These are phyloP conservation scores for Planococcus citri DNA, from an alignment of 1,140 invertebrate genomes.

Conservation along the genomic window DNA sequence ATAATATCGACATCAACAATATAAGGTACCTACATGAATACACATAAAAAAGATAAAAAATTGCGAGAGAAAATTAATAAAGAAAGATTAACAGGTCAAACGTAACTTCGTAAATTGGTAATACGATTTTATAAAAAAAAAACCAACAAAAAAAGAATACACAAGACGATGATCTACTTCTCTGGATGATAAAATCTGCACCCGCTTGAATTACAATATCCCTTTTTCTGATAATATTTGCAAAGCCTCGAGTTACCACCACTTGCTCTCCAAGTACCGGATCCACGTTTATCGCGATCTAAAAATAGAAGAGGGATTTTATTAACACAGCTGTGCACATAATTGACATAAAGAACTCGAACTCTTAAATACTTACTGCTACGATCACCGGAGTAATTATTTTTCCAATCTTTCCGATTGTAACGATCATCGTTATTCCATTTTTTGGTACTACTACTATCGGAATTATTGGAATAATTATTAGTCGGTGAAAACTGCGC, in stretches of 20 bases:
- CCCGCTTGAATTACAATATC: background rate
- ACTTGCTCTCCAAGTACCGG: slow-evolving; percentile 1
- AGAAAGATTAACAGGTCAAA: background rate
- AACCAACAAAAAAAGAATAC: too few species aligned
- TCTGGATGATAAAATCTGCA: slow-evolving; percentile 9
- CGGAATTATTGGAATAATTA: slow-evolving; percentile 15
- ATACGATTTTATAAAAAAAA: background rate
- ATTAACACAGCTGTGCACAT: background rate
- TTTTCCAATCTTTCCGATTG: slow-evolving; percentile 13
- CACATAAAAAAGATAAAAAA: background rate
- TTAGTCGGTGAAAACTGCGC: background rate
- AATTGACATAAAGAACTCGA: background rate
- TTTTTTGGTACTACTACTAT: background rate
- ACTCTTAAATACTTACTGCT: slow-evolving; percentile 9
- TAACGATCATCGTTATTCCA: slow-evolving; percentile 9
- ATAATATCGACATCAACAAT: background rate
- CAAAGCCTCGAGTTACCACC: background rate
- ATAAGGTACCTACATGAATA: too few species aligned
- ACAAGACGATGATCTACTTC: background rate
- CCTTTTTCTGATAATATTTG: slow-evolving; percentile 12
- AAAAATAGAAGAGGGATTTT: background rate
- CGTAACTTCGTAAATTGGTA: background rate
- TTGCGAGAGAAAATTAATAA: background rate
- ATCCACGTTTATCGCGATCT: slow-evolving; percentile 11
- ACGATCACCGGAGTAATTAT: background rate